These are phyloP conservation scores for Athalia circularis DNA, from an alignment of 2,888 invertebrate genomes.

Conservation along the genomic window DNA sequence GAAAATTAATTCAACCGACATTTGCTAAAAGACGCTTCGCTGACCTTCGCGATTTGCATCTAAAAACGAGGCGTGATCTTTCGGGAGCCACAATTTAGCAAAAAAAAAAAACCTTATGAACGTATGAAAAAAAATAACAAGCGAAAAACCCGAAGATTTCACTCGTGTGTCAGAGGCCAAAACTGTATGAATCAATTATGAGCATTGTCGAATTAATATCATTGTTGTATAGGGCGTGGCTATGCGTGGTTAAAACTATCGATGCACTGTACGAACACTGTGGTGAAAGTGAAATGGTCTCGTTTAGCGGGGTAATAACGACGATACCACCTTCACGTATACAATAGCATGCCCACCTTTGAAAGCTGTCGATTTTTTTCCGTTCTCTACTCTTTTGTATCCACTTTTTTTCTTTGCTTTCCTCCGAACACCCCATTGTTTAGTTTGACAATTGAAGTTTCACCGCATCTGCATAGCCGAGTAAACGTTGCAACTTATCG, in stretches of 20 bases:
- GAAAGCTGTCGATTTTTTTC: constrained; percentile 30
- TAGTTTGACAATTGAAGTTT: not conserved
- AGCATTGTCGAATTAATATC: constrained; percentile 16
- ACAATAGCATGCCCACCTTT: constrained; percentile 6
- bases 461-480: constrained; percentile 3
- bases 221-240: constrained; percentile 28
- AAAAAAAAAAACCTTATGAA: too few relatives aligned
- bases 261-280: not conserved
- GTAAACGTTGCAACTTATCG: not conserved
- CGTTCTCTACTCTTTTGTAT: not conserved
- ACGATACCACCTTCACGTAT: constrained; percentile 4
- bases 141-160: constrained; percentile 16
- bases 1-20: not conserved
- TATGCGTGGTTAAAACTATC: not conserved
- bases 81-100: too few relatives aligned
- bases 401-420: not conserved
- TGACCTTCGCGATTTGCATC: constrained; percentile 11
- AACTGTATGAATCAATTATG: constrained; percentile 10
- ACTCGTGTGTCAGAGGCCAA: not conserved
- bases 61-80: not conserved
- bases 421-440: not conserved
- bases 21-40: not conserved
- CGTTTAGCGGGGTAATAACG: constrained; percentile 14
- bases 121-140: not conserved
- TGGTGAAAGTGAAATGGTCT: constrained; percentile 38